Evolutionary conservation across 2,113 vertebrate genomes (phyloP).

Genomic region (Melospiza melodia): DNA sequence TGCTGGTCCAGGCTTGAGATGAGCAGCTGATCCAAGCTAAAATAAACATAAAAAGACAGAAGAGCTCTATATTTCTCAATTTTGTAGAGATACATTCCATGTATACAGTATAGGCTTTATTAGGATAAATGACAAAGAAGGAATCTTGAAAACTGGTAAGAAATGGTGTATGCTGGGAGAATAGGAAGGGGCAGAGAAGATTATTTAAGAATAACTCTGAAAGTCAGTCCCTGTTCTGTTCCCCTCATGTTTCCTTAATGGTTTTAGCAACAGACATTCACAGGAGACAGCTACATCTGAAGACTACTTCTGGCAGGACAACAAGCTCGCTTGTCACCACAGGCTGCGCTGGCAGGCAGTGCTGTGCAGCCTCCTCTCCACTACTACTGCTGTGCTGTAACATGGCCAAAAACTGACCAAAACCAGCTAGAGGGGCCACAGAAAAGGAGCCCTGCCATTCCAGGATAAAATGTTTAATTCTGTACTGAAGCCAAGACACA

Average conservation of each 20-base stretch:
- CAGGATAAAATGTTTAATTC: not conserved
- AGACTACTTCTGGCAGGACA: conserved; percentile 10
- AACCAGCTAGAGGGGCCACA: not conserved
- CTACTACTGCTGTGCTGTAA: not conserved
- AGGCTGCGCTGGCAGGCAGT: not conserved
- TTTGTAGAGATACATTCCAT: not conserved
- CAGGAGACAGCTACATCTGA: not conserved
- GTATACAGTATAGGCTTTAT: not conserved
- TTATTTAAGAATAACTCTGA: not conserved
- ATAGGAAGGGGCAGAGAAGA: not conserved
- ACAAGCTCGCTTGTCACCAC: not conserved
- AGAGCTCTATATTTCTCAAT: not conserved
- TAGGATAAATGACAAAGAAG: not conserved
- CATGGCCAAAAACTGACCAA: not conserved
- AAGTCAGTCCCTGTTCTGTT: not conserved
- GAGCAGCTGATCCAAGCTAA: conserved; percentile 83
- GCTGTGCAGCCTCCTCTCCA: not conserved
- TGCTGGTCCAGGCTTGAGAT: conserved; percentile 77
- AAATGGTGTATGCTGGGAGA: not conserved
- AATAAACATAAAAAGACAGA: not conserved
- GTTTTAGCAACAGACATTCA: not conserved
- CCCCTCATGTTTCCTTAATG: not conserved
- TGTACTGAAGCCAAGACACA: not conserved
- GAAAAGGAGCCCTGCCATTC: not conserved
- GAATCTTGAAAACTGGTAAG: not conserved